Percentiles rank a stretch among this genome's conserved stretches.
Evolutionary conservation across 2,797 vertebrate species (phyloP).

Genomic region (Iguana delicatissima): DNA sequence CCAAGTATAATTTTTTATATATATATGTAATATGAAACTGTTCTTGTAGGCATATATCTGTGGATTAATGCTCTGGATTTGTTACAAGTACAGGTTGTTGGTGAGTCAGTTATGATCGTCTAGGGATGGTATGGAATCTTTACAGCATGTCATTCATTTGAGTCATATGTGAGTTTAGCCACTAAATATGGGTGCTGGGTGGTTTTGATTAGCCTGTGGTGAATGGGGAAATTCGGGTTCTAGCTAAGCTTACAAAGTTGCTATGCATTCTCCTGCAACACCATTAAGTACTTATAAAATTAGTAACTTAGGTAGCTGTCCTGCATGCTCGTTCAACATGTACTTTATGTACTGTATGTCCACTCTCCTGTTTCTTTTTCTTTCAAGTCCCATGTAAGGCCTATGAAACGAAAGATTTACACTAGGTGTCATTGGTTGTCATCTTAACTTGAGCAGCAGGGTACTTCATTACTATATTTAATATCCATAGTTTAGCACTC

Average conservation of each 20-base stretch:
- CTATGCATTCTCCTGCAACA: background rate
- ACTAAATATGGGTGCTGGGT: background rate
- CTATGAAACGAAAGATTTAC: background rate
- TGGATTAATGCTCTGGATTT: conserved; percentile 1
- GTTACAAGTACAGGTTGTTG: background rate
- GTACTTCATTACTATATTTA: background rate
- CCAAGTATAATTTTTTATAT: background rate
- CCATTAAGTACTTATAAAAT: background rate
- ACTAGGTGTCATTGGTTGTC: background rate
- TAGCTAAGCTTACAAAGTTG: background rate
- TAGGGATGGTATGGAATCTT: rapidly evolving
- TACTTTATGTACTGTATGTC: background rate
- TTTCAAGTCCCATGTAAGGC: background rate
- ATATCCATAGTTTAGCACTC: background rate
- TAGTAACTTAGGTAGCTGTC: background rate
- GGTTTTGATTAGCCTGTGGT: background rate
- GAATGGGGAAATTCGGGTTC: background rate
- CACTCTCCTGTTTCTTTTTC: background rate
- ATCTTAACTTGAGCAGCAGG: background rate
- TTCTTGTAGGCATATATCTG: background rate
- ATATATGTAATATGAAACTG: background rate
- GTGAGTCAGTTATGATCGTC: background rate
- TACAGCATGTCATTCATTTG: background rate
- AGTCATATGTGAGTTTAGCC: background rate
- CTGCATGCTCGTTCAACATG: too few species aligned